Percentiles rank a stretch among this genome's conserved stretches.
Evolutionary conservation across 2,888 invertebrate genomes (phyloP).

Genomic region (Drosophila atripex): DNA sequence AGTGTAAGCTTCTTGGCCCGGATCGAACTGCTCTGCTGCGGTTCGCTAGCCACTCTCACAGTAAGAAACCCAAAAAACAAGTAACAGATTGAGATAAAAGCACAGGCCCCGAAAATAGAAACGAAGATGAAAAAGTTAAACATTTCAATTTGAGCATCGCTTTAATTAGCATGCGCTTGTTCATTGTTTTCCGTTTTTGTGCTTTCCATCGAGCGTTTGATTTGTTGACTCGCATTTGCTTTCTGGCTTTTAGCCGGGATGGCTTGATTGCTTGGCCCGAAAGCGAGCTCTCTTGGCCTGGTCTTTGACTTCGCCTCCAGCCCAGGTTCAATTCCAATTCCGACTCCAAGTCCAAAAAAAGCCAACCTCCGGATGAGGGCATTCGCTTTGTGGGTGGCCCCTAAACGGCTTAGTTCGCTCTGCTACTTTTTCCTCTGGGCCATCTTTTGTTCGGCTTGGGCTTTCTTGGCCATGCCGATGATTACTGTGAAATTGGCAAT

Average conservation of each 20-base stretch:
- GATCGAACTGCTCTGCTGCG: constrained; percentile 39
- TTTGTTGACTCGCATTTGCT: constrained; percentile 55
- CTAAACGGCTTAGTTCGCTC: constrained; percentile 71
- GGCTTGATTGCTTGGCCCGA: constrained; percentile 67
- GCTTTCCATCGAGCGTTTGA: constrained; percentile 75
- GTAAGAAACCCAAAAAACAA: neutral
- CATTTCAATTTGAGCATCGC: constrained; percentile 74
- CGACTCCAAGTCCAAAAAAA: neutral
- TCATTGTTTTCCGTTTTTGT: constrained; percentile 67
- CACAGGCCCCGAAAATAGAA: constrained; percentile 32
- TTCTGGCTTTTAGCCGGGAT: constrained; percentile 35
- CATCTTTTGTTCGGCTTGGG: constrained; percentile 46
- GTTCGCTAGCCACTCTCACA: constrained; percentile 29
- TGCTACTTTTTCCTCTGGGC: constrained; percentile 54
- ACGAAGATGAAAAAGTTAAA: constrained; percentile 62
- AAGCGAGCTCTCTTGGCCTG: constrained; percentile 54
- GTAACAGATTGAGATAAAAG: constrained; percentile 19
- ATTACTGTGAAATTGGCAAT: constrained; percentile 77
- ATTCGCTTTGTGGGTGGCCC: constrained; percentile 71
- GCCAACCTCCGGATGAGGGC: constrained; percentile 12
- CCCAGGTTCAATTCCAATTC: neutral
- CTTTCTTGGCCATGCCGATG: constrained; percentile 60
- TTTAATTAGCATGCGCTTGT: constrained; percentile 75
- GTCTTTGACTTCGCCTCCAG: constrained; percentile 39
- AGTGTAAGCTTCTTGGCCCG: constrained; percentile 25